Conservation (phyloP, 2,888 invertebrate species). For the Geophilus truncorum region DNA sequence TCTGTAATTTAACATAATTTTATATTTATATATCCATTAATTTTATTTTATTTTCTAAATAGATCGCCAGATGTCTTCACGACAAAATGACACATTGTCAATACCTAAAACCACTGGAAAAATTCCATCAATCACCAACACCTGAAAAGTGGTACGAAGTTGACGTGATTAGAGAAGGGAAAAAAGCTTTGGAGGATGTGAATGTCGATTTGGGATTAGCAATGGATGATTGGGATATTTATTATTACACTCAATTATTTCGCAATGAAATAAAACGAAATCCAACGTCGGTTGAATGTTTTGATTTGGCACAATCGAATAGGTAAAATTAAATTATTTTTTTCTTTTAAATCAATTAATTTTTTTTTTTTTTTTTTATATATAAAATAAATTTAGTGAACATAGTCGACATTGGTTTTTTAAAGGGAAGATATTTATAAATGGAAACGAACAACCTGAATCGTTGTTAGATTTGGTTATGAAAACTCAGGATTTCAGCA, state of each 20-base stretch:
- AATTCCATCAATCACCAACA: slow-evolving; percentile 55
- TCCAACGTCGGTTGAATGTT: slow-evolving; percentile 95
- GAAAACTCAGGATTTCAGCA: slow-evolving; percentile 76
- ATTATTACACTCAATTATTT: slow-evolving; percentile 84
- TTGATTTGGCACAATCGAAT: slow-evolving; percentile 96
- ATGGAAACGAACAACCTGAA: slow-evolving; percentile 69
- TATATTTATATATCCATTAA: background rate
- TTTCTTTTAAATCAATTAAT: background rate
- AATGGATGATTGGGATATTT: slow-evolving; percentile 87
- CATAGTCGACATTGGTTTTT: slow-evolving; percentile 99
- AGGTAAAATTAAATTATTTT: slow-evolving; percentile 50
- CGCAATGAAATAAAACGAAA: slow-evolving; percentile 71
- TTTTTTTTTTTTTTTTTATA: slow-evolving; percentile 37
- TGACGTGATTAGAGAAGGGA: slow-evolving; percentile 71
- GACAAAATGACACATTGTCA: slow-evolving; percentile 92
- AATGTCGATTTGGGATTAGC: slow-evolving; percentile 74
- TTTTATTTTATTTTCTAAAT: slow-evolving; percentile 33
- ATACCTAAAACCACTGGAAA: slow-evolving; percentile 61
- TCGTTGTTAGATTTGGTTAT: slow-evolving; percentile 90
- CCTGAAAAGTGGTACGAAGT: slow-evolving; percentile 74
- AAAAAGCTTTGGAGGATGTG: slow-evolving; percentile 71
- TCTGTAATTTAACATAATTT: background rate
- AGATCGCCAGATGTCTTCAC: slow-evolving; percentile 55
- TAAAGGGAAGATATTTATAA: slow-evolving; percentile 79
- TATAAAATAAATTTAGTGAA: too few species aligned